Percentiles rank a stretch among this genome's conserved stretches.
These are phyloP conservation scores for Oncorhynchus mykiss DNA, from an alignment of 2,113 vertebrate genomes.

Conservation along the genomic window DNA sequence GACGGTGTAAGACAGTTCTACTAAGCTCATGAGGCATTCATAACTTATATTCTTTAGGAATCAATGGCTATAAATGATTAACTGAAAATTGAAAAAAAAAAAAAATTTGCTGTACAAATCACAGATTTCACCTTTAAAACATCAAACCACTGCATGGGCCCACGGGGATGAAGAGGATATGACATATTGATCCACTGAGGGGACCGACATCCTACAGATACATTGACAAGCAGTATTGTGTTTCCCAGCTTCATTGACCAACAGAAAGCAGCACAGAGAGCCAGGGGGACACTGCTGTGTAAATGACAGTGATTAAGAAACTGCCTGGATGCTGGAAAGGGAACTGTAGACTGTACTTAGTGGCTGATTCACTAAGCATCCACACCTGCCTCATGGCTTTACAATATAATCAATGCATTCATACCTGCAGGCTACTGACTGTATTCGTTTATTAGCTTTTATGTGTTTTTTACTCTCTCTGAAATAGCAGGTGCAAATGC, in stretches of 20 bases:
- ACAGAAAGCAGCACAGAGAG: background rate
- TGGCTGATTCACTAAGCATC: no score
- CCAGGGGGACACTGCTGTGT: background rate
- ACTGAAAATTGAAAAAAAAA: no score
- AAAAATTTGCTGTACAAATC: no score
- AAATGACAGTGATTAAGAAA: conserved; percentile 1
- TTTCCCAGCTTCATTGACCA: background rate
- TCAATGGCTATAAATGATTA: no score
- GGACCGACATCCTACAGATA: conserved; percentile 31
- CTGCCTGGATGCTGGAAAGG: background rate
- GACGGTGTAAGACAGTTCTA: no score
- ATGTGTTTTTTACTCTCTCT: background rate
- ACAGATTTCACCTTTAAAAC: background rate
- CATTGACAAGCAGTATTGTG: conserved; percentile 40
- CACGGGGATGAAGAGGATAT: conserved; percentile 31
- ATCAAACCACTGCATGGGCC: conserved; percentile 38
- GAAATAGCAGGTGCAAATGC: background rate
- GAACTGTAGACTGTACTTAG: no score
- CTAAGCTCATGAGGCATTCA: no score
- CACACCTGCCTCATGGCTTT: no score
- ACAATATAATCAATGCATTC: no score
- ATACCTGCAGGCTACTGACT: no score
- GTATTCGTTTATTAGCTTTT: background rate
- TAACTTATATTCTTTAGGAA: no score
- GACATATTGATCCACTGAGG: conserved; percentile 30